Conservation (phyloP, 2,113 vertebrate species). For the Stegostoma tigrinum region DNA sequence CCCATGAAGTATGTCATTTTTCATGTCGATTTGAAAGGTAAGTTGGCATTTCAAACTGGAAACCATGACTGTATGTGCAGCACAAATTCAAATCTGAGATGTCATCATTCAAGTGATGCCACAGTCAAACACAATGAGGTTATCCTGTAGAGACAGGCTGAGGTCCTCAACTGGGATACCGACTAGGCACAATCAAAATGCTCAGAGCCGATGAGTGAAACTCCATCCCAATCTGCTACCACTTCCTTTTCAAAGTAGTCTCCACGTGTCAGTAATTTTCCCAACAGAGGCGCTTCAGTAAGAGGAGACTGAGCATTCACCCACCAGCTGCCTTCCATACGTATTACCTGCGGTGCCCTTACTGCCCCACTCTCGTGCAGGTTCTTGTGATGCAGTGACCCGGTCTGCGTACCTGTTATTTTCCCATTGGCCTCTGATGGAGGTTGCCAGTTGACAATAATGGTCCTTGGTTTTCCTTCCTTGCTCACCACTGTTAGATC, state of each 20-base stretch:
- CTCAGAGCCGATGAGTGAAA: background rate
- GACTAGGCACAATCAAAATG: background rate
- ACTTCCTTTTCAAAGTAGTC: background rate
- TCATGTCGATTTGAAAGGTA: background rate
- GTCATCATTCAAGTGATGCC: background rate
- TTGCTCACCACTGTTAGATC: conserved; percentile 98
- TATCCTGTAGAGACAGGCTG: background rate
- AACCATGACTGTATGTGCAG: background rate
- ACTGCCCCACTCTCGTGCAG: background rate
- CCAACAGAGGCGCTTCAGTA: background rate
- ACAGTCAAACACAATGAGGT: background rate
- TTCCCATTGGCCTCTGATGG: conserved; percentile 96
- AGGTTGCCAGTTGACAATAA: conserved; percentile 98
- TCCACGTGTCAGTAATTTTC: background rate
- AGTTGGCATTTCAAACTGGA: background rate
- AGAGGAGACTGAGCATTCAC: background rate
- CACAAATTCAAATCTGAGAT: background rate
- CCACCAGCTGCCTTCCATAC: background rate
- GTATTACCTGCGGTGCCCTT: background rate
- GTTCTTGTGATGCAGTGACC: background rate
- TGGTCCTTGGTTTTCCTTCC: conserved; percentile 90
- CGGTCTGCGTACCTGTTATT: conserved; percentile 72
- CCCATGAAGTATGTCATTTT: background rate
- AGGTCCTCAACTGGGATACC: too few species aligned
- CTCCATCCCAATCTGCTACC: background rate